Base-by-base conservation (phyloP, 2,113 vertebrate genomes). In the Tetrax tetrax region DNA sequence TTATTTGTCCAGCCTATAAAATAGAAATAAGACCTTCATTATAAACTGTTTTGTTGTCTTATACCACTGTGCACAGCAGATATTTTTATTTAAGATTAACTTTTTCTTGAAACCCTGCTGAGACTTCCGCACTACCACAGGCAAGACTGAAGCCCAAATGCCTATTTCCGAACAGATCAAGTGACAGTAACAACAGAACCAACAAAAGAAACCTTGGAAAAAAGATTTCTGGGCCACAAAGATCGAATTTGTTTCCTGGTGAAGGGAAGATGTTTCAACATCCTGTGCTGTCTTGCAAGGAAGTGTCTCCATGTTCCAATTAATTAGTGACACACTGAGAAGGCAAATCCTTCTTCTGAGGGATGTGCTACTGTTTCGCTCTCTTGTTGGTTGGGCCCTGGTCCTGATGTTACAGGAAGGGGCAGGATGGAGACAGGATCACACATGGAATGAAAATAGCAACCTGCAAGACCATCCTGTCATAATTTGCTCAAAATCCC, bases 201-300 rank as follows among this genome's bases (percentile, higher is more conserved):
- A 50, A n/a, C 24, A 57, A 72, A 93, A 45, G 8, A 53, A 89
- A 68, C 84, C 33, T 72, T 23, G 20, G 0, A 65, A 51, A 77
- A 45, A 45, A 37, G 41, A n/a, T 1, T 10, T 60, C 90, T 59
- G 94, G 68, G 65, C 74, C 9, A 41, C 61, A 85, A 57, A 95
- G 59, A 56, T 76, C 90, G 93, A 69, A 74, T 97, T 95, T 97
- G 61, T 90, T 80, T 93, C 91, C 74, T 25, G n/a, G 83, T 45
- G 89, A 82, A 94, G 93, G 83, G 15, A 65, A 94, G 78, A 57
- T 60, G 60, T 77, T 86, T 61, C 45, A 4, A 9, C 64, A 90
- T 91, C 87, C 82, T 90, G 79, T 59, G 70, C 93, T 92, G 82
- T 81, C 87, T 75, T 74, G 69, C 51, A 24, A 88, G 94, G 96